phyloP scores from a whole-genome alignment of 2,888 invertebrate genomes.

The Tridacna crocea region DNA sequence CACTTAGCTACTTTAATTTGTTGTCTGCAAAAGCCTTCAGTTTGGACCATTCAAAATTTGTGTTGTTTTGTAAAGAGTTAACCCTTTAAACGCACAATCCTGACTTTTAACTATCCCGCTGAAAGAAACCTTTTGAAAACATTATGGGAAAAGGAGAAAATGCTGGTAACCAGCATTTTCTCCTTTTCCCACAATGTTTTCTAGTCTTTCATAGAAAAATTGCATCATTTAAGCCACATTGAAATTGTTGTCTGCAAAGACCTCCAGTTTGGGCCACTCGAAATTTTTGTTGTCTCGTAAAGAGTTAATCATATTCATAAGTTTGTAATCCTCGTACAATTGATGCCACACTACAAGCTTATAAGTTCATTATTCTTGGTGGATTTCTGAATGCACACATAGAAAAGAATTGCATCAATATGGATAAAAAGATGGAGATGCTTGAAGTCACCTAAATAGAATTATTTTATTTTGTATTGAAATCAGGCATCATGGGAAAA shows the following conservation, averaged over 20 bases:
- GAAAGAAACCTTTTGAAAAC: neutral
- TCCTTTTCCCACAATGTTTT: neutral
- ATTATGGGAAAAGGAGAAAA: neutral
- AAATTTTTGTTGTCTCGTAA: no score
- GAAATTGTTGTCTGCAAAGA: no score
- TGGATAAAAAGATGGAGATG: constrained; percentile 29
- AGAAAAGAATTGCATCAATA: constrained; percentile 28
- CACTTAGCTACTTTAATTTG: no score
- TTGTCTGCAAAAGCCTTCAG: no score
- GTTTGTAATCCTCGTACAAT: constrained; percentile 26
- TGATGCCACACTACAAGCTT: constrained; percentile 12
- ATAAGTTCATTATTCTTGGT: constrained; percentile 28
- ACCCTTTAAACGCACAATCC: no score
- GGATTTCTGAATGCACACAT: constrained; percentile 18
- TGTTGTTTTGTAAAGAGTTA: no score
- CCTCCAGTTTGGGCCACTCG: no score
- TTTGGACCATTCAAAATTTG: no score
- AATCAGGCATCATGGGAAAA: constrained; percentile 10
- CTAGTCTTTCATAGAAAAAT: neutral
- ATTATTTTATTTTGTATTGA: constrained; percentile 16
- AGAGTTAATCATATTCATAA: constrained; percentile 29
- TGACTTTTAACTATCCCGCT: no score
- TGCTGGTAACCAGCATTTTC: neutral
- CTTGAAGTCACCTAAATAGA: constrained; percentile 21
- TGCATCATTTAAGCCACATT: no score